Evolutionary conservation across 2,797 vertebrate genomes (phyloP).

Genomic region (Phaenicophaeus curvirostris): DNA sequence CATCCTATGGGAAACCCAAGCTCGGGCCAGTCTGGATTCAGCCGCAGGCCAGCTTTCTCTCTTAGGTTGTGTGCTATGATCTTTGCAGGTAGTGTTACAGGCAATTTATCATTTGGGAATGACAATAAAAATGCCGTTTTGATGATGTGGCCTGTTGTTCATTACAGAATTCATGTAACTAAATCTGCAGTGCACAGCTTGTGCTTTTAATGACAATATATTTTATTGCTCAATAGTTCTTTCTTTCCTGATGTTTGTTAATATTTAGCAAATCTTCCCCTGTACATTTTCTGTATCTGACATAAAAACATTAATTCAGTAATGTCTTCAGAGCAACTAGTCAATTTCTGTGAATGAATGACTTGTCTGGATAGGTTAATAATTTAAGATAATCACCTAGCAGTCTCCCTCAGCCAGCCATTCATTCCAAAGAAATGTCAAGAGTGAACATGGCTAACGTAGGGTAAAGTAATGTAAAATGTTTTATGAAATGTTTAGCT

Average conservation of each 20-base stretch:
- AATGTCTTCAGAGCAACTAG: neutral
- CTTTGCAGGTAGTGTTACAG: neutral
- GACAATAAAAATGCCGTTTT: neutral
- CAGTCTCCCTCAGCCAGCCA: neutral
- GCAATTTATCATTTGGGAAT: neutral
- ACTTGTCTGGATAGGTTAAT: neutral
- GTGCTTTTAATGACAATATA: neutral
- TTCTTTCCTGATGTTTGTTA: neutral
- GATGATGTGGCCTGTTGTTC: neutral
- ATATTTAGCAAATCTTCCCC: neutral
- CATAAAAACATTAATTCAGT: neutral
- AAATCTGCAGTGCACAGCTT: neutral
- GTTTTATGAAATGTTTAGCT: neutral
- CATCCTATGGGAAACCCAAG: neutral
- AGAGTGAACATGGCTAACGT: neutral
- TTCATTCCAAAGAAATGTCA: neutral
- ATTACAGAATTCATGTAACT: neutral
- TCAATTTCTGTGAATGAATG: neutral
- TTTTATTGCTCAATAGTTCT: neutral
- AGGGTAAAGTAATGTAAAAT: neutral
- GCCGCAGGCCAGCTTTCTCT: neutral
- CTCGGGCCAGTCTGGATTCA: neutral
- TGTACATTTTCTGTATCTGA: neutral
- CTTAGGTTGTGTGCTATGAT: neutral
- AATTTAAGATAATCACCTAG: neutral